phyloP scores from a whole-genome alignment of 2,888 invertebrate genomes.

The Tenodera sinensis region DNA sequence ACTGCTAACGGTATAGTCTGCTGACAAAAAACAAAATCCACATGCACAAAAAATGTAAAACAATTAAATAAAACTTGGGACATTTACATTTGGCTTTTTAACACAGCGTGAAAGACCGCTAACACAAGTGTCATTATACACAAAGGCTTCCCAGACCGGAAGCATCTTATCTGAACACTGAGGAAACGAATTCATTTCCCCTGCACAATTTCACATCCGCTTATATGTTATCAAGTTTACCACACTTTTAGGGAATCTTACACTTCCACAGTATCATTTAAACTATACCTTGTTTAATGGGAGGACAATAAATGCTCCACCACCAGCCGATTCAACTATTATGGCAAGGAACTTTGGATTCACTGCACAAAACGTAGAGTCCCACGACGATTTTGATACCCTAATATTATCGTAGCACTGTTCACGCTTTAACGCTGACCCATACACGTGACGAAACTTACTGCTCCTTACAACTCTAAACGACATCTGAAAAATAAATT shows the following conservation, averaged over 20 bases:
- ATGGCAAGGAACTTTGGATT: constrained; percentile 97
- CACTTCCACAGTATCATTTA: not conserved
- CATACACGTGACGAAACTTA: constrained; percentile 96
- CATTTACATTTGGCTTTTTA: too few species aligned
- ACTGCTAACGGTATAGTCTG: too few species aligned
- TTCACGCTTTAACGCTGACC: constrained; percentile 87
- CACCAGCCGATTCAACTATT: constrained; percentile 94
- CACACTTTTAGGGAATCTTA: too few species aligned
- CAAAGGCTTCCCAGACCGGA: not conserved
- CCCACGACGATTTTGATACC: constrained; percentile 97
- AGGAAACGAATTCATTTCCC: not conserved
- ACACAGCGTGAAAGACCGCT: too few species aligned
- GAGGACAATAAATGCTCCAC: constrained; percentile 92
- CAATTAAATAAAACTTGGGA: too few species aligned
- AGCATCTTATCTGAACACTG: not conserved
- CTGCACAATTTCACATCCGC: not conserved
- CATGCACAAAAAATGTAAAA: too few species aligned
- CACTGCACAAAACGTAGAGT: constrained; percentile 96
- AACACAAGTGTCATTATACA: too few species aligned
- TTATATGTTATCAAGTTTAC: not conserved
- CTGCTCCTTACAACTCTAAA: constrained; percentile 95
- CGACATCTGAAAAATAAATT: constrained; percentile 60
- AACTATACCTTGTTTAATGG: constrained; percentile 80
- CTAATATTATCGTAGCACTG: constrained; percentile 97
- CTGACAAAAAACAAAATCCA: too few species aligned